Evolutionary conservation across 2,113 vertebrate species (phyloP).

Genomic region (Notechis scutatus): DNA sequence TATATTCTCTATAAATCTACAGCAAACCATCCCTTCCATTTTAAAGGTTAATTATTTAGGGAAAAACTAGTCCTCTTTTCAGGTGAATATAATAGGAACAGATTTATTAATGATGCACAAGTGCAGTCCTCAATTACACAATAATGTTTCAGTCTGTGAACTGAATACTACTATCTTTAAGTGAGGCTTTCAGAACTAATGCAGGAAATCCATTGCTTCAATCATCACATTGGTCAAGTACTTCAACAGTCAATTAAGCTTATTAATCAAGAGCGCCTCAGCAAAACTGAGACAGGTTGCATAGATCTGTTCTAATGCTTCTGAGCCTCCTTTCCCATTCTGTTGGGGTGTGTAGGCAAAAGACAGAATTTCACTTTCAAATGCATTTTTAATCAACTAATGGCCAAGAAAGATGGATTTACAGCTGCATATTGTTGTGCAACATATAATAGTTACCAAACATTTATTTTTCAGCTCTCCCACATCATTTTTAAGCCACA

Average conservation of each 20-base stretch:
- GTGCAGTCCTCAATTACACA: not conserved
- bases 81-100: not conserved
- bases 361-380: not conserved
- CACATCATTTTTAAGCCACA: not conserved
- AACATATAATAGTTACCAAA: not conserved
- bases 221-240: not conserved
- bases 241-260: conserved; percentile 4
- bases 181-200: not conserved
- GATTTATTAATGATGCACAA: not conserved
- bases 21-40: not conserved
- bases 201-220: not conserved
- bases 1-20: not conserved
- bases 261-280: not conserved
- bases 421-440: not conserved
- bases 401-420: not conserved
- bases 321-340: not conserved
- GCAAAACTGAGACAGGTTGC: not conserved
- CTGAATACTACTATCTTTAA: not conserved
- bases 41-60: not conserved
- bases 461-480: not conserved
- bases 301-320: not conserved
- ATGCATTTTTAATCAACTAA: not conserved
- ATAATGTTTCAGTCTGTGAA: not conserved
- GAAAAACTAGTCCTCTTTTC: not conserved
- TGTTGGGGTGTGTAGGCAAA: not conserved